Evolutionary conservation across 2,113 vertebrate genomes (phyloP).

Genomic region (Caloenas nicobarica): DNA sequence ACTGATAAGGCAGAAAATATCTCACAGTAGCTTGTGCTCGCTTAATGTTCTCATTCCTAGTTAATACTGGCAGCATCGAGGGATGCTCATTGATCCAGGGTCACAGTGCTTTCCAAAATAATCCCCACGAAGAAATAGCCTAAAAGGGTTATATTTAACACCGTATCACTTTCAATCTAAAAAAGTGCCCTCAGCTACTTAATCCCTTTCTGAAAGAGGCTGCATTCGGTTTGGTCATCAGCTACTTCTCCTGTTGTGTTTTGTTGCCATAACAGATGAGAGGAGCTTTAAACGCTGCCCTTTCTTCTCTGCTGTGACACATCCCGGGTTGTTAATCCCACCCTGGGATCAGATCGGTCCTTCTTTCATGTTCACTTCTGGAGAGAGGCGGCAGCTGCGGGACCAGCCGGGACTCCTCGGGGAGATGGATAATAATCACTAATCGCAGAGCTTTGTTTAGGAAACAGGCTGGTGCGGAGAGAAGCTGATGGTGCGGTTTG

Average conservation of each 20-base stretch:
- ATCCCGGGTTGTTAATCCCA: slow-evolving; percentile 68
- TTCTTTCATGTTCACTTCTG: slow-evolving; percentile 72
- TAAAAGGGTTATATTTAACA: not conserved
- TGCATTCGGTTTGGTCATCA: not conserved
- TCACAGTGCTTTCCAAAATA: not conserved
- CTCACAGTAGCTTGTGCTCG: not conserved
- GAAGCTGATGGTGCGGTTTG: not conserved
- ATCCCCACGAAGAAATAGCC: not conserved
- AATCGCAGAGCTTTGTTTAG: slow-evolving; percentile 59
- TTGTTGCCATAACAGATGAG: slow-evolving; percentile 54
- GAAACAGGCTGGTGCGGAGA: slow-evolving; percentile 11
- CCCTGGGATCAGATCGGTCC: slow-evolving; percentile 67
- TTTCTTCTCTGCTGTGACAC: slow-evolving; percentile 42
- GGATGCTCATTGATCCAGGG: not conserved
- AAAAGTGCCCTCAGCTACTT: slow-evolving; percentile 33
- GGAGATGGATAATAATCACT: slow-evolving; percentile 67
- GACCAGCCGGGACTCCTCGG: slow-evolving; percentile 62
- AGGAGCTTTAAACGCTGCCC: not conserved
- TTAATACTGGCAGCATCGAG: not conserved
- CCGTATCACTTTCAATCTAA: not conserved
- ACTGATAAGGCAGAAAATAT: not conserved
- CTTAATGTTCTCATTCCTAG: not conserved
- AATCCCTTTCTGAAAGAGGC: slow-evolving; percentile 45
- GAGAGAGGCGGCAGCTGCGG: slow-evolving; percentile 30
- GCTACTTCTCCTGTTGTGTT: not conserved